Evolutionary conservation across 2,113 vertebrate species (phyloP).

Genomic region (Cynocephalus volans): DNA sequence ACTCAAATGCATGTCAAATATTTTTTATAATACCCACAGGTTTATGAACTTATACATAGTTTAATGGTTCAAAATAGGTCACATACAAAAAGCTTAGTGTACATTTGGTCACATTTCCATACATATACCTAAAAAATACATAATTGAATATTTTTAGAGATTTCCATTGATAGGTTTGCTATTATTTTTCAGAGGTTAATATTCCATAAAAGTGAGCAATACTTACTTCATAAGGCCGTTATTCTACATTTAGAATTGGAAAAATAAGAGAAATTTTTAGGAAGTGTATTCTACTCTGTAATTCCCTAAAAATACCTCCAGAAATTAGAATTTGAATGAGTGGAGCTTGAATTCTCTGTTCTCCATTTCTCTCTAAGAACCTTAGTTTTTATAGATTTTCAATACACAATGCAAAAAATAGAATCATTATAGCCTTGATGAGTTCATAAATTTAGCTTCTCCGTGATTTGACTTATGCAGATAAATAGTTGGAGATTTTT

Average conservation of each 20-base stretch:
- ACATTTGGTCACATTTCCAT: background rate
- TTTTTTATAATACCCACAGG: background rate
- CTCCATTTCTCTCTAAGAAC: background rate
- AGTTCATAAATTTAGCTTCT: background rate
- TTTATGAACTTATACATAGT: background rate
- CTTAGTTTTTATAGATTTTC: background rate
- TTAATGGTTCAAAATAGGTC: background rate
- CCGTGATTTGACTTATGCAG: background rate
- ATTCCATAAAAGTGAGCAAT: background rate
- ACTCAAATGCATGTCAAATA: too few species aligned
- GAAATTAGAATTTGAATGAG: background rate
- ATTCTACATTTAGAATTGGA: background rate
- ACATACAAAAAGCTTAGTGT: background rate
- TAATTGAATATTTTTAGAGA: background rate
- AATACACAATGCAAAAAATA: background rate
- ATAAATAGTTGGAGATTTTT: background rate
- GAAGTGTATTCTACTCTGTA: background rate
- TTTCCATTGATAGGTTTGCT: background rate
- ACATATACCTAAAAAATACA: background rate
- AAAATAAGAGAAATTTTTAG: background rate
- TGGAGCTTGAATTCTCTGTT: background rate
- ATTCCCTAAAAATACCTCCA: background rate
- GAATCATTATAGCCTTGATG: background rate
- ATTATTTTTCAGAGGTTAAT: conserved; percentile 18
- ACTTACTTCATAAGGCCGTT: background rate